Evolutionary conservation across 2,113 vertebrate genomes (phyloP).

Genomic region (Oxygymnocypris stewartii): DNA sequence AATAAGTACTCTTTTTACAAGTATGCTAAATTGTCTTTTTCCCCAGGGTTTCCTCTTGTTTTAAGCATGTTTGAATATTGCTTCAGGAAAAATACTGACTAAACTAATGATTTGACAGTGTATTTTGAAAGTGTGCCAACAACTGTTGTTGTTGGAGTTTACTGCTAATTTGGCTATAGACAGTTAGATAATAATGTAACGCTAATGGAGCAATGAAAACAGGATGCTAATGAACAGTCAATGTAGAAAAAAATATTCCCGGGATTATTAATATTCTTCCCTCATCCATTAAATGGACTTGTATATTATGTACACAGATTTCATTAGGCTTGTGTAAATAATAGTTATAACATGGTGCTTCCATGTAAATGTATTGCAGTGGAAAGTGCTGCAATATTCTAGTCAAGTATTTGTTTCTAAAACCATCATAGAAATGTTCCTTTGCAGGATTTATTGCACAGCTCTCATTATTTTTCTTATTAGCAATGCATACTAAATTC

Average conservation of each 20-base stretch:
- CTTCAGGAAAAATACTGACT: not conserved
- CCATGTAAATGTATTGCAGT: not conserved
- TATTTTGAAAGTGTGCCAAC: slow-evolving; percentile 3
- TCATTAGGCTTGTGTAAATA: not conserved
- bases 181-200: not conserved
- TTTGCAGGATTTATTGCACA: not conserved
- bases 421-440: not conserved
- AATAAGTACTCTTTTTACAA: no score
- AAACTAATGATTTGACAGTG: not conserved
- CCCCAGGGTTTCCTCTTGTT: not conserved
- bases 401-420: not conserved
- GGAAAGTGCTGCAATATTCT: not conserved
- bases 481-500: not conserved
- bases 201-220: not conserved
- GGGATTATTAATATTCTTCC: not conserved
- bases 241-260: not conserved
- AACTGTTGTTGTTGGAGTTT: slow-evolving; percentile 27
- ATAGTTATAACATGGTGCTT: not conserved
- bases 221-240: slow-evolving; percentile 2
- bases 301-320: slow-evolving; percentile 14
- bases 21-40: not conserved
- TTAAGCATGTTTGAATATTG: not conserved
- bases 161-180: slow-evolving; percentile 14
- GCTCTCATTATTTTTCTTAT: not conserved
- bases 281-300: not conserved